Evolutionary conservation across 2,888 invertebrate genomes (phyloP).

Genomic region (Gasteruption jaculator): DNA sequence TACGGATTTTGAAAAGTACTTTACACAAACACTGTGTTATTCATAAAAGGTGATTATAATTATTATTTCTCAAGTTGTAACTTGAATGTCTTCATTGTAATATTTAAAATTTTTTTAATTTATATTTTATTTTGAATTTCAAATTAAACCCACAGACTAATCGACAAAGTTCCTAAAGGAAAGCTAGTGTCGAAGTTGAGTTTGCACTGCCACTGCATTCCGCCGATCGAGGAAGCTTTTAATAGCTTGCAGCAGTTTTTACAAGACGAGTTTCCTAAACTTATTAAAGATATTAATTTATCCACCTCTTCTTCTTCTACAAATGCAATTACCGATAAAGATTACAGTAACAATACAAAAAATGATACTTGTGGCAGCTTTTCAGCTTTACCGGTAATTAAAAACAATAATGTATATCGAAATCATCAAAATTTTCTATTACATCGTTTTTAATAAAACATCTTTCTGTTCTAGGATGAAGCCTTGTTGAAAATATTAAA

Average conservation of each 20-base stretch:
- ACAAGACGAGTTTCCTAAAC: constrained; percentile 46
- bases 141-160: constrained; percentile 41
- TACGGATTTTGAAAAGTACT: constrained; percentile 37
- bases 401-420: constrained; percentile 8
- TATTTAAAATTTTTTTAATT: background rate
- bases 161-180: constrained; percentile 41
- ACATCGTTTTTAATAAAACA: background rate
- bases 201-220: constrained; percentile 42
- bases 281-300: constrained; percentile 42
- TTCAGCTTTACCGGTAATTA: constrained; percentile 41
- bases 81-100: background rate
- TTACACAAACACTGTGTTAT: constrained; percentile 41
- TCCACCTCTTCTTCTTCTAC: constrained; percentile 30
- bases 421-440: constrained; percentile 4
- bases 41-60: constrained; percentile 37
- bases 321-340: no score
- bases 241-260: constrained; percentile 47
- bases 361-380: constrained; percentile 40
- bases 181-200: constrained; percentile 39
- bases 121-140: background rate
- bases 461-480: constrained; percentile 66
- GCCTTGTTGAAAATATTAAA: constrained; percentile 74
- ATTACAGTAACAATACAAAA: constrained; percentile 19
- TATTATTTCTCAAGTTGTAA: background rate
- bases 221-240: constrained; percentile 46